Conservation (phyloP, 1,140 invertebrate species). For the Listronotus oregonensis region DNA sequence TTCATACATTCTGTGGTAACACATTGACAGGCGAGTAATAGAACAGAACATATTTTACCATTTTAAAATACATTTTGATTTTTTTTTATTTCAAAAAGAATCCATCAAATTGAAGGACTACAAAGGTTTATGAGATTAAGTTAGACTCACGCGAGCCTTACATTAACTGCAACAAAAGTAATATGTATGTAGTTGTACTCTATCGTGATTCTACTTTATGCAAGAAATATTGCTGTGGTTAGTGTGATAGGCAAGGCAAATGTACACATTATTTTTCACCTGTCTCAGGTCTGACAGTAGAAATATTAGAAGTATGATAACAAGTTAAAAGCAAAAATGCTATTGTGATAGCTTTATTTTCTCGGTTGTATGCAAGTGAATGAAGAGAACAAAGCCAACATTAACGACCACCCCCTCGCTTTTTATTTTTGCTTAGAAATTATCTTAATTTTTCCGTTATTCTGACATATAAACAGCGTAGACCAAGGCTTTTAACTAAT, state of each 20-base stretch:
- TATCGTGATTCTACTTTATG: slow-evolving; percentile 19
- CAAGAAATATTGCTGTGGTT: slow-evolving; percentile 18
- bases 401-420: too few species aligned
- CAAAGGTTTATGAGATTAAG: slow-evolving; percentile 19
- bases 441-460: too few species aligned
- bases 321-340: too few species aligned
- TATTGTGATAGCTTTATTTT: too few species aligned
- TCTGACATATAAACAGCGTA: too few species aligned
- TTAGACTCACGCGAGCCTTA: slow-evolving; percentile 18
- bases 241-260: neutral
- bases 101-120: slow-evolving; percentile 22
- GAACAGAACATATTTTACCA: slow-evolving; percentile 7
- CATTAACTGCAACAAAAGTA: slow-evolving; percentile 24
- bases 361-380: too few species aligned
- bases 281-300: too few species aligned
- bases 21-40: slow-evolving; percentile 17
- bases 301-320: too few species aligned
- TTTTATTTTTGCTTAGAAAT: too few species aligned
- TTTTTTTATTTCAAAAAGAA: neutral
- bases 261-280: slow-evolving; percentile 13
- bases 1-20: slow-evolving; percentile 19
- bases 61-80: slow-evolving; percentile 8
- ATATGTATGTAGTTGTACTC: slow-evolving; percentile 2
- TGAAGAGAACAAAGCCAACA: too few species aligned
- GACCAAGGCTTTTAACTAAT: too few species aligned